Evolutionary conservation across 2,113 vertebrate species (phyloP).

Genomic region (Eretmodus cyanostictus): DNA sequence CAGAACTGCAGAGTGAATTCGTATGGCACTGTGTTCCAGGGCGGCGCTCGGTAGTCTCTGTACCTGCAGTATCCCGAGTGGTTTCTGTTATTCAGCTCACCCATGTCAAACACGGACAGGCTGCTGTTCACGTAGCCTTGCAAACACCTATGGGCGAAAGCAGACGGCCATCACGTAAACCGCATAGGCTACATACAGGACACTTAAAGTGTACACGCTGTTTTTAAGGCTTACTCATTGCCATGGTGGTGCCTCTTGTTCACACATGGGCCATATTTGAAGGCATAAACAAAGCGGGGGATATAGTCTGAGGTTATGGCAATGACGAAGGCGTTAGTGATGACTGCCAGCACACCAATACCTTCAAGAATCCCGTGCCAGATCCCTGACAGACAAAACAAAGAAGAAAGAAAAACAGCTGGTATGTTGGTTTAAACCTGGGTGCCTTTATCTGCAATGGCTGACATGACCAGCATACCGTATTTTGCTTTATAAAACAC

Average conservation of each 20-base stretch:
- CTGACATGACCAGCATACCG: neutral
- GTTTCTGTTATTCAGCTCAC: slow-evolving; percentile 75
- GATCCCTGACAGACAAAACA: slow-evolving; percentile 76
- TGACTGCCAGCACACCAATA: slow-evolving; percentile 94
- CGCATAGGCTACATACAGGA: neutral
- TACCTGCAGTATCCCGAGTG: slow-evolving; percentile 87
- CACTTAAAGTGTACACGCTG: neutral
- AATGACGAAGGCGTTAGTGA: slow-evolving; percentile 98
- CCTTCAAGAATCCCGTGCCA: slow-evolving; percentile 98
- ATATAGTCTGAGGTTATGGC: slow-evolving; percentile 99
- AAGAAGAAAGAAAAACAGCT: neutral
- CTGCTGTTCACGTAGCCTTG: slow-evolving; percentile 96
- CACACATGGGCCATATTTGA: slow-evolving; percentile 92
- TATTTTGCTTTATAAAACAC: neutral
- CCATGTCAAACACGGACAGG: slow-evolving; percentile 89
- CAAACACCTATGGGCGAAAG: slow-evolving; percentile 77
- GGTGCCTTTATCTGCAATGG: neutral
- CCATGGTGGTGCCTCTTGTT: slow-evolving; percentile 80
- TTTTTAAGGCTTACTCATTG: slow-evolving; percentile 47
- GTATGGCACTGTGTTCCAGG: slow-evolving; percentile 85
- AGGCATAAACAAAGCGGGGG: slow-evolving; percentile 95
- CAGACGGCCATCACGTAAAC: neutral
- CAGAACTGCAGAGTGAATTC: slow-evolving; percentile 97
- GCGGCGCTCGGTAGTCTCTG: slow-evolving; percentile 91
- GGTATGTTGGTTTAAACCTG: neutral